These are phyloP conservation scores for Misgurnus mizolepis DNA, from an alignment of 2,113 vertebrate species.

Conservation along the genomic window DNA sequence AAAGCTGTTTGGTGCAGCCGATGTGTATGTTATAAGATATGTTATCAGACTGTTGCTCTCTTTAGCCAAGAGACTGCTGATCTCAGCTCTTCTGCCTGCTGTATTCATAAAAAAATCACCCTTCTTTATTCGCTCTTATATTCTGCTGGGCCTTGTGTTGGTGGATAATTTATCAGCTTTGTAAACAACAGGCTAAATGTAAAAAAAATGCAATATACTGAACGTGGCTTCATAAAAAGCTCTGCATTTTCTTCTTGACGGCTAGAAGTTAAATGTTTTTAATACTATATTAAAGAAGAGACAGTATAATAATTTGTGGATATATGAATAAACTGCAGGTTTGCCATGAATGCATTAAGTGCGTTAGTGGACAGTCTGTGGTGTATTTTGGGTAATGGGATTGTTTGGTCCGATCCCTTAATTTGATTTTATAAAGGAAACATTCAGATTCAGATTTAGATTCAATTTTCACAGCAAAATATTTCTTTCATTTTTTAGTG, in stretches of 20 bases:
- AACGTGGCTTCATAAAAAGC: conserved; percentile 11
- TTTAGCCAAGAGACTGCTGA: conserved; percentile 19
- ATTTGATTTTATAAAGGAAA: too few species aligned
- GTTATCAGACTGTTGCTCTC: conserved; percentile 6
- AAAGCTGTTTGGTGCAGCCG: neutral
- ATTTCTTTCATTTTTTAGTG: too few species aligned
- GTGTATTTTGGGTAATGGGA: neutral
- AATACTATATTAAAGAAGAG: neutral
- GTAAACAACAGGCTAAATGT: conserved; percentile 22
- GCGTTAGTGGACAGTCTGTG: neutral
- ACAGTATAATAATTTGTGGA: neutral
- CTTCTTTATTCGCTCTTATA: conserved; percentile 3
- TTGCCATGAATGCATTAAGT: neutral
- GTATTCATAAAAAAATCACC: conserved; percentile 39
- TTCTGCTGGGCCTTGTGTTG: neutral
- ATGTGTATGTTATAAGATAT: conserved; percentile 1
- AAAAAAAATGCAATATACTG: conserved; percentile 40
- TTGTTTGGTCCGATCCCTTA: neutral
- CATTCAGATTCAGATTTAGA: too few species aligned
- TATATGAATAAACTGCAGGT: neutral
- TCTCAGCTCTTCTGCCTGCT: conserved; percentile 38
- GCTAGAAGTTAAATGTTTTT: neutral
- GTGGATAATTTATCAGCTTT: conserved; percentile 28
- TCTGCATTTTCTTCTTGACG: conserved; percentile 1
- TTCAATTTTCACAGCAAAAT: neutral